These are phyloP conservation scores for Carassius carassius DNA, from an alignment of 2,113 vertebrate species.

Conservation along the genomic window DNA sequence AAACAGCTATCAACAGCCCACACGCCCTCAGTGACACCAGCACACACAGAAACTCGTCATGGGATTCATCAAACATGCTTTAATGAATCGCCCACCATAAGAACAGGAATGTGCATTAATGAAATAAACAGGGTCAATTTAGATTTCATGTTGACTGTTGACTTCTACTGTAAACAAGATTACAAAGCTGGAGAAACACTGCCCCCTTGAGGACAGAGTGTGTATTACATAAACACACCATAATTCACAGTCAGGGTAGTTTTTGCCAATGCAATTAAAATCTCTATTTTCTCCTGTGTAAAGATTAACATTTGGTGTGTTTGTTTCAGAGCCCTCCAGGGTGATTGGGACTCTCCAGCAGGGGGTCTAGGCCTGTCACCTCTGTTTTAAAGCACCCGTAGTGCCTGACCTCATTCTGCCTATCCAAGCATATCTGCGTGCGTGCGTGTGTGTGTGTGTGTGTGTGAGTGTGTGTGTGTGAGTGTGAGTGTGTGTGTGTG, in stretches of 20 bases:
- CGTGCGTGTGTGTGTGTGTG: background rate
- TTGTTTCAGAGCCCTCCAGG: conserved; percentile 47
- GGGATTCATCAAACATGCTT: background rate
- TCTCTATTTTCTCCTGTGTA: background rate
- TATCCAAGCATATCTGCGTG: conserved; percentile 5
- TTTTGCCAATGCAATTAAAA: background rate
- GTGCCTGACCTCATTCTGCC: conserved; percentile 69
- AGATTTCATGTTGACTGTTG: background rate
- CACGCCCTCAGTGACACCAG: background rate
- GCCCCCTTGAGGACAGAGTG: background rate
- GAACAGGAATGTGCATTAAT: background rate
- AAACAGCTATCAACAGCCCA: background rate
- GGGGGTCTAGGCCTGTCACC: conserved; percentile 69
- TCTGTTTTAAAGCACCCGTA: conserved; percentile 62
- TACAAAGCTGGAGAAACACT: background rate
- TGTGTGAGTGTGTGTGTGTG: conserved; percentile 1
- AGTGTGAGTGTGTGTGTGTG: too few species aligned
- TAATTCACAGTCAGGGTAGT: too few species aligned
- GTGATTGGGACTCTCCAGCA: conserved; percentile 53
- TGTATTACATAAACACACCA: conserved; percentile 1
- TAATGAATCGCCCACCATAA: background rate
- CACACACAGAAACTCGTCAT: background rate
- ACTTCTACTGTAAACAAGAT: background rate
- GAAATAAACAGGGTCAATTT: background rate
- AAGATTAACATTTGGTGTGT: background rate